Evolutionary conservation across 2,888 invertebrate genomes (phyloP).

Genomic region (Chrysina gloriosa): DNA sequence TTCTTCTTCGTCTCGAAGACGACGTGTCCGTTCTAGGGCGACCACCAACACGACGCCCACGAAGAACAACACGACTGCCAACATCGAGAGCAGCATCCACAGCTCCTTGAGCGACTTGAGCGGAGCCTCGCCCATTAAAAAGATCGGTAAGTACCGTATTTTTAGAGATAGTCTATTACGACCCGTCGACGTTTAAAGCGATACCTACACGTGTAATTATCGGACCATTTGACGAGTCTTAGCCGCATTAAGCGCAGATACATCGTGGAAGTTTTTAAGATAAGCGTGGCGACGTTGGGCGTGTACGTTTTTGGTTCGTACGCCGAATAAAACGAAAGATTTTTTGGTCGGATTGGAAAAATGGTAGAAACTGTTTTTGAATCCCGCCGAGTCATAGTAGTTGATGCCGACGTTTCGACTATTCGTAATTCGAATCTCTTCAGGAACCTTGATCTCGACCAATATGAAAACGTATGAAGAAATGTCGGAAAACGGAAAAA

Average conservation of each 20-base stretch:
- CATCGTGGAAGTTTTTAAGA: conserved; percentile 9
- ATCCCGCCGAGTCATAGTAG: too few species aligned
- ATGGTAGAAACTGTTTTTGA: too few species aligned
- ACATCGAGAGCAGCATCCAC: conserved; percentile 70
- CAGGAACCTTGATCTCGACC: too few species aligned
- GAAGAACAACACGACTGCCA: conserved; percentile 48
- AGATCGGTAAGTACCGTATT: conserved; percentile 42
- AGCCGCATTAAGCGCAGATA: not conserved
- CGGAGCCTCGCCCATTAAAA: conserved; percentile 64
- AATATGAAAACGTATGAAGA: too few species aligned
- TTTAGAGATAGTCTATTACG: conserved; percentile 12
- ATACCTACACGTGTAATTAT: conserved; percentile 18
- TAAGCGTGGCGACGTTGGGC: too few species aligned
- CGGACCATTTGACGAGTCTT: conserved; percentile 27
- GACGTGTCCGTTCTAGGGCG: conserved; percentile 66
- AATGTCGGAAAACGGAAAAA: too few species aligned
- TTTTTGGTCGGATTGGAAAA: too few species aligned
- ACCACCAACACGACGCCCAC: conserved; percentile 69
- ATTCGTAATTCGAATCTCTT: too few species aligned
- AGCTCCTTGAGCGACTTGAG: conserved; percentile 80
- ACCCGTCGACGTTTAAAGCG: conserved; percentile 14
- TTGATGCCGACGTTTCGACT: too few species aligned
- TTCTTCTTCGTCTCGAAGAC: conserved; percentile 46
- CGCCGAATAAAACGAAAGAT: too few species aligned
- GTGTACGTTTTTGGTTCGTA: too few species aligned